phyloP scores from a whole-genome alignment of 2,888 invertebrate genomes.

The Hypolimnas misippus region DNA sequence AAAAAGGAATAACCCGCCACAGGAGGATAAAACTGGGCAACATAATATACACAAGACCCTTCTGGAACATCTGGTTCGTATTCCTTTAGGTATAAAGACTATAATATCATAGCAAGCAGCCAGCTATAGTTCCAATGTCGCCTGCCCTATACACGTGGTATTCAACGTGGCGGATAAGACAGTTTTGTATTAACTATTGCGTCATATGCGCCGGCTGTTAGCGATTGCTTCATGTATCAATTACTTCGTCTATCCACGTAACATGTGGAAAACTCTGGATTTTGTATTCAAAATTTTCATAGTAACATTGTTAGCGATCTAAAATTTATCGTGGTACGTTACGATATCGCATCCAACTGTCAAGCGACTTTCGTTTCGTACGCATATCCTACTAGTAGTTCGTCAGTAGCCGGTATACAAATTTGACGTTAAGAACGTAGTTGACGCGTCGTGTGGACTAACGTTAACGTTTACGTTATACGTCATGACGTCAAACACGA shows the following conservation, averaged over 20 bases:
- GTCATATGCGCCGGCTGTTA: background rate
- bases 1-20: background rate
- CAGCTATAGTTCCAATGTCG: background rate
- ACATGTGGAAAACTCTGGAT: background rate
- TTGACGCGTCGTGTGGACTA: too few relatives aligned
- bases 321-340: too few relatives aligned
- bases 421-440: too few relatives aligned
- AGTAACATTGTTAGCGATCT: too few relatives aligned
- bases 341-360: too few relatives aligned
- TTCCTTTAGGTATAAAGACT: background rate
- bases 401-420: too few relatives aligned
- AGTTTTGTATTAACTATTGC: constrained; percentile 5
- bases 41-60: background rate
- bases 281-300: background rate
- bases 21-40: background rate
- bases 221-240: background rate
- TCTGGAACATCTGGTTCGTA: background rate
- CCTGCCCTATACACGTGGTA: constrained; percentile 19
- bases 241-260: background rate
- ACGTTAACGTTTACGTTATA: too few relatives aligned
- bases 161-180: constrained; percentile 20
- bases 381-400: too few relatives aligned
- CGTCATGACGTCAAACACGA: too few relatives aligned
- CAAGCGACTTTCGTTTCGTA: too few relatives aligned
- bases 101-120: background rate